Percentiles rank a stretch among this genome's conserved stretches.
These are phyloP conservation scores for Atrichornis clamosus DNA, from an alignment of 2,113 vertebrate genomes.

Conservation along the genomic window DNA sequence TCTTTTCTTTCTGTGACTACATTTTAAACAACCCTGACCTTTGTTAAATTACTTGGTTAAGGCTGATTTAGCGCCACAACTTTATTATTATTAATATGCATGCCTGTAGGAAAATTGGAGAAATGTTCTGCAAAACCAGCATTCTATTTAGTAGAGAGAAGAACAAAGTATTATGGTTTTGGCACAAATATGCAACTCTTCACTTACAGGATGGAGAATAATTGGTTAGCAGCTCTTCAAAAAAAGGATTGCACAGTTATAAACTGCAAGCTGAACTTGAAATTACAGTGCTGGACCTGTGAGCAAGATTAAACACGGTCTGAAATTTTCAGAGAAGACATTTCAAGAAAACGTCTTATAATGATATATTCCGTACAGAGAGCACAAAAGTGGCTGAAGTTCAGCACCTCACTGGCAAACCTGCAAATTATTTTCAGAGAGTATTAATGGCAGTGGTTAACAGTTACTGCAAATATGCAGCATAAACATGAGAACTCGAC, in stretches of 20 bases:
- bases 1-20: neutral
- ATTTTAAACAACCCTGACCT: slow-evolving; percentile 21
- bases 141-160: slow-evolving; percentile 47
- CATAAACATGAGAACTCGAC: neutral
- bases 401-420: neutral
- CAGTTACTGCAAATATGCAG: neutral
- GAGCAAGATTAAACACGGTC: slow-evolving; percentile 29
- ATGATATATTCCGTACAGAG: neutral
- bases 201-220: slow-evolving; percentile 32
- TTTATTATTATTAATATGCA: slow-evolving; percentile 32
- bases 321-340: neutral
- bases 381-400: neutral
- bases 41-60: slow-evolving; percentile 29
- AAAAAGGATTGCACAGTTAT: slow-evolving; percentile 4
- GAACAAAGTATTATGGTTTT: slow-evolving; percentile 61
- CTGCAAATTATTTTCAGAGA: neutral
- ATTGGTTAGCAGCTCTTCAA: slow-evolving; percentile 57
- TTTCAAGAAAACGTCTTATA: neutral
- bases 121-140: slow-evolving; percentile 24
- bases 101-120: slow-evolving; percentile 34
- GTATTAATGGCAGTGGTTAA: neutral
- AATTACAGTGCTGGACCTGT: slow-evolving; percentile 11
- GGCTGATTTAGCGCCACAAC: slow-evolving; percentile 39
- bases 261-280: slow-evolving; percentile 15
- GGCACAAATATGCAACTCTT: slow-evolving; percentile 16